Evolutionary conservation across 2,113 vertebrate genomes (phyloP), one percentile per base, ranked within the genome.

Genomic region (Bubalus kerabau): DNA sequence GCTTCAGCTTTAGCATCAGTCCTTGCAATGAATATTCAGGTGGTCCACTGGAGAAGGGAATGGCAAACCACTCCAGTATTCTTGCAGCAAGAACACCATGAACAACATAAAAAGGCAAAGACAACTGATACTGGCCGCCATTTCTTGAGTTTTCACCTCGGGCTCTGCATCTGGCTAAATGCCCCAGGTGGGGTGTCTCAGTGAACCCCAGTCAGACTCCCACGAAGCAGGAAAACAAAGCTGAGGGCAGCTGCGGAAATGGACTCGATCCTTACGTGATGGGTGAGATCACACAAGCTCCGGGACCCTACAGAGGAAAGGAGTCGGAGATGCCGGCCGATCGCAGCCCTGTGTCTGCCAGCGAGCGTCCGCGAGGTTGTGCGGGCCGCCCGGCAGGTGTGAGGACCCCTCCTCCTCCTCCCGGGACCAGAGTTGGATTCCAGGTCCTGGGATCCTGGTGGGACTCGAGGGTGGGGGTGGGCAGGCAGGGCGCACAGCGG

Each of bases 271-370:
- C 48, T 7, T 21, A n/a, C 0, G 1, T 32, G 17, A 7, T 13
- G 48, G 30, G 78, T 30, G 46, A 21, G 48, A 6, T 52, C 78
- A 21, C 30, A 13, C 16, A 28, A 32, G 28, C 78, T 80, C 24
- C 17, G 76, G 76, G 76, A 48, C 76, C 26, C 26, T 17, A 5
- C 76, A 30, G 57, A 54, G 13, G 32, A n/a, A 46, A 78, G 80
- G 57, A 7, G 5, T 13, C 32, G 2, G 23, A 36, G 32, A 40
- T 13, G 19, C 2, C 0, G 8, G 48, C 64, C 0, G 0, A 7
- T 48, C 0, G 11, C 10, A 46, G 30, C 15, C 2, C 62, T 1
- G 6, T 8, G 6, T 2, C 10, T 12, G 10, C 3, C 30, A 0
- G 12, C 21, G 1, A 36, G 43, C 17, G 28, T 62, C 14, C 1